Conservation (phyloP, 2,888 invertebrate genomes). For the Morinoia aosen region DNA sequence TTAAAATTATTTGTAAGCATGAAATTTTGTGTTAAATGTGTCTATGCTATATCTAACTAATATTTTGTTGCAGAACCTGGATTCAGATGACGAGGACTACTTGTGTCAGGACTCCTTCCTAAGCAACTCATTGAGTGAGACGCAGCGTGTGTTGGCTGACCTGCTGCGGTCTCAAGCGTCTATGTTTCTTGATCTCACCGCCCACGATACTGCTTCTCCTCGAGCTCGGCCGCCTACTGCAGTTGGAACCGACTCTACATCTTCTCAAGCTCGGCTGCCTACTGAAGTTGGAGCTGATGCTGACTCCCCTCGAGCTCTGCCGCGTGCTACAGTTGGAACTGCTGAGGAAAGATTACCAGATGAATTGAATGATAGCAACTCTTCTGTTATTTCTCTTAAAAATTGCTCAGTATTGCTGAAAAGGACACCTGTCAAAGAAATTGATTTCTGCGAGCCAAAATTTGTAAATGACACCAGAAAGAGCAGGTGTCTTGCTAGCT, state of each 20-base stretch:
- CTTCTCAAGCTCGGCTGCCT: too few relatives aligned
- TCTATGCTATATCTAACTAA: not conserved
- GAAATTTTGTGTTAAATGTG: too few relatives aligned
- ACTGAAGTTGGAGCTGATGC: too few relatives aligned
- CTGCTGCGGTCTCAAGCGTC: not conserved
- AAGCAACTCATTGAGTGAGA: not conserved
- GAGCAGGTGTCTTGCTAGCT: not conserved
- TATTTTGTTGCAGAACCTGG: slow-evolving; percentile 7
- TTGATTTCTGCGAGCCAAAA: not conserved
- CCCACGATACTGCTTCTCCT: not conserved
- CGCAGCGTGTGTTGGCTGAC: slow-evolving; percentile 12
- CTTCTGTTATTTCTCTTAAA: not conserved
- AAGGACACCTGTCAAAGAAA: not conserved
- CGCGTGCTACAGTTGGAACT: not conserved
- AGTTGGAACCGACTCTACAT: too few relatives aligned
- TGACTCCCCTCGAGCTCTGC: not conserved
- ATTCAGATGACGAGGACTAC: slow-evolving; percentile 38
- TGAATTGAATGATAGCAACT: not conserved
- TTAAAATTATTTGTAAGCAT: not conserved
- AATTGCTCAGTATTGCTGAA: not conserved
- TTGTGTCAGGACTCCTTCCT: not conserved
- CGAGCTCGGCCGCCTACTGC: too few relatives aligned
- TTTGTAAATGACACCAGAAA: not conserved
- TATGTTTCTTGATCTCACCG: not conserved
- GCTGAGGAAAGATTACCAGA: not conserved